A percentile compares a stretch with the other conserved stretches of the same genome.
These are phyloP conservation scores for Sebastes nivosus DNA, from an alignment of 2,797 vertebrate species.

Conservation along the genomic window DNA sequence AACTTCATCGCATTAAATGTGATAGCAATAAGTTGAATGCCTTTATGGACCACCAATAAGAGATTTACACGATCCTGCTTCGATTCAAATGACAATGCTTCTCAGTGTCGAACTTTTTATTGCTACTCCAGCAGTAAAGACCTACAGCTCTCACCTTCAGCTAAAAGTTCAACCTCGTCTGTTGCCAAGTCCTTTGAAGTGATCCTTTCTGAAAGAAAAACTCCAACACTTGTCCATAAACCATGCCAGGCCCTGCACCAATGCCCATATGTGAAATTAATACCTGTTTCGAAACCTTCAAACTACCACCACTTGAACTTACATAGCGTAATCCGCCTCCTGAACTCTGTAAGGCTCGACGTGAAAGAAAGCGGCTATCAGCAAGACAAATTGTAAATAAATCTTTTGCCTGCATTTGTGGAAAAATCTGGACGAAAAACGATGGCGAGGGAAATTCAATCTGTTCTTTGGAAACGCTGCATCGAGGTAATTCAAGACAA, in stretches of 20 bases:
- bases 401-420: constrained; percentile 66
- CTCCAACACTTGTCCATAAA: constrained; percentile 66
- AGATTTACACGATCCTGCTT: constrained; percentile 13
- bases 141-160: constrained; percentile 67
- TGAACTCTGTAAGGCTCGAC: constrained; percentile 8
- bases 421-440: constrained; percentile 68
- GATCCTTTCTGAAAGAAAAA: constrained; percentile 68
- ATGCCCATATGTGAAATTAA: constrained; percentile 69
- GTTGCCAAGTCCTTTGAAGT: constrained; percentile 73
- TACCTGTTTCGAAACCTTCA: constrained; percentile 47
- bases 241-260: constrained; percentile 55
- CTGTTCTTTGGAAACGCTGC: constrained; percentile 67
- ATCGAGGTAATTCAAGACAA: constrained; percentile 78
- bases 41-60: neutral
- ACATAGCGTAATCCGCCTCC: neutral
- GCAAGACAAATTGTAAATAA: constrained; percentile 61
- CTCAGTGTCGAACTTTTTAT: constrained; percentile 54
- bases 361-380: constrained; percentile 32
- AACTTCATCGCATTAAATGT: neutral
- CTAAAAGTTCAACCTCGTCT: constrained; percentile 60
- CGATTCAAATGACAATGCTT: constrained; percentile 42
- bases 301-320: constrained; percentile 13
- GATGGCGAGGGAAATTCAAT: constrained; percentile 70
- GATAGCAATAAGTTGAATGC: neutral
- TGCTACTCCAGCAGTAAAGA: constrained; percentile 43